Conservation (phyloP, 1,140 invertebrate genomes). For the Drosophila tsacasi region DNA sequence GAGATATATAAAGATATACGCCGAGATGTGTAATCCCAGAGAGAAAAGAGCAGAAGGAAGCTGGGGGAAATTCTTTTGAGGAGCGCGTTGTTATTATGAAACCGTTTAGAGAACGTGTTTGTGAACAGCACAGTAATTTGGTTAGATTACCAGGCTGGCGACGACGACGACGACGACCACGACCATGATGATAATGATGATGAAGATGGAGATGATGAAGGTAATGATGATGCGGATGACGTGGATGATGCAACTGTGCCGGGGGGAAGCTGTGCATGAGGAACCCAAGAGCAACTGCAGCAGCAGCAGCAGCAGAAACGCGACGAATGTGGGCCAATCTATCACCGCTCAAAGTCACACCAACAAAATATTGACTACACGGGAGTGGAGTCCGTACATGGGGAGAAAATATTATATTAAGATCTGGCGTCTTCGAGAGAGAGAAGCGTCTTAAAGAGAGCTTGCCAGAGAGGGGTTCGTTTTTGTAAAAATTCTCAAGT, state of each 20-base stretch:
- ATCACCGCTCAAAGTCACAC: constrained; percentile 72
- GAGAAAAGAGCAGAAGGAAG: constrained; percentile 72
- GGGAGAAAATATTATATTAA: neutral
- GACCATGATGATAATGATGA: constrained; percentile 9
- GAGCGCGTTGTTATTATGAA: constrained; percentile 80
- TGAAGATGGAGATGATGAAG: constrained; percentile 29
- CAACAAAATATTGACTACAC: constrained; percentile 45
- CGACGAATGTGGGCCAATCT: constrained; percentile 82
- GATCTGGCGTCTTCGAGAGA: too few relatives aligned
- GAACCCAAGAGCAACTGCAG: constrained; percentile 9
- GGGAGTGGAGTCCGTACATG: constrained; percentile 5
- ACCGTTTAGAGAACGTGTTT: constrained; percentile 84
- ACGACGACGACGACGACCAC: constrained; percentile 28
- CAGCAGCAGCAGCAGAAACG: constrained; percentile 19
- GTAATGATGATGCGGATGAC: constrained; percentile 36
- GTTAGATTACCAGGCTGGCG: constrained; percentile 78
- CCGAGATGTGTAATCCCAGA: constrained; percentile 51
- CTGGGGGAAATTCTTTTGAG: constrained; percentile 69
- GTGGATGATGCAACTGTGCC: constrained; percentile 47
- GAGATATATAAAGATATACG: constrained; percentile 30
- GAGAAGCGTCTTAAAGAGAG: too few relatives aligned
- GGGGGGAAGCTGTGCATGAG: constrained; percentile 19
- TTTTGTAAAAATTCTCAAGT: too few relatives aligned
- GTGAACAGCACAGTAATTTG: constrained; percentile 83
- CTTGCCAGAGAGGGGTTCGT: too few relatives aligned